Evolutionary conservation across 1,140 invertebrate genomes (phyloP), one percentile per base, ranked within the genome.

Genomic region (Proctacanthus coquilletti): DNA sequence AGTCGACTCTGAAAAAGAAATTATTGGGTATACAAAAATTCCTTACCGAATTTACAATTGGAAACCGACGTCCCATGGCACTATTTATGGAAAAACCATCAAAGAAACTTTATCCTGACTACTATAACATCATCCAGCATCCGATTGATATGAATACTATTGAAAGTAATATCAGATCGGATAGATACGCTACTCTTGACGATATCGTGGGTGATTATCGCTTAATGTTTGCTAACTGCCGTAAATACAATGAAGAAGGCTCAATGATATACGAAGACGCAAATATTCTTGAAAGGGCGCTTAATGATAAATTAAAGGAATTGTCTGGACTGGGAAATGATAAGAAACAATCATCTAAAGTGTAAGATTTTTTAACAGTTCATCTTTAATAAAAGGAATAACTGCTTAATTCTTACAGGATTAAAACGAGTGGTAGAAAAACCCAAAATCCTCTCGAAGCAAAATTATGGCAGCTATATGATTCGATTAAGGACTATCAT

Each of bases 31-130:
- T 87, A 21, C 76, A 80, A 30, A 82, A 80, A 49, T 80, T 77
- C 46, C 63, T 85, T 15, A 67, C 83, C 21, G 83, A 85, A 53
- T 81, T 76, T 56, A 71, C 80, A 9, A 71, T 68, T 0, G 82
- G 85, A 52, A 86, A 84, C 5, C 66, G 92, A 19, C 75, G 84
- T 41, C 79, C 89, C 1, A 87, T 94, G 64, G 63, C 87, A 27
- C 75, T 87, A 47, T 98, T 98, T 54, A 85, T 97, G 81, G 87
- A 93, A 58, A 88, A 95, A 55, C 94, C 94, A 3, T 92, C 85
- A 1, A 89, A 87, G 51, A 93, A 94, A 58, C 64, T 91, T 14
- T 97, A 96, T 63, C 87, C 92, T 0, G 91, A 94, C 56, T 96
- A 96, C 61, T 96, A 95, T 63, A 79, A 89, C 61, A 77, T 96